Evolutionary conservation across 2,797 vertebrate species (phyloP), one percentile per base, ranked within the genome.

Genomic region (Serranus cabrilla): DNA sequence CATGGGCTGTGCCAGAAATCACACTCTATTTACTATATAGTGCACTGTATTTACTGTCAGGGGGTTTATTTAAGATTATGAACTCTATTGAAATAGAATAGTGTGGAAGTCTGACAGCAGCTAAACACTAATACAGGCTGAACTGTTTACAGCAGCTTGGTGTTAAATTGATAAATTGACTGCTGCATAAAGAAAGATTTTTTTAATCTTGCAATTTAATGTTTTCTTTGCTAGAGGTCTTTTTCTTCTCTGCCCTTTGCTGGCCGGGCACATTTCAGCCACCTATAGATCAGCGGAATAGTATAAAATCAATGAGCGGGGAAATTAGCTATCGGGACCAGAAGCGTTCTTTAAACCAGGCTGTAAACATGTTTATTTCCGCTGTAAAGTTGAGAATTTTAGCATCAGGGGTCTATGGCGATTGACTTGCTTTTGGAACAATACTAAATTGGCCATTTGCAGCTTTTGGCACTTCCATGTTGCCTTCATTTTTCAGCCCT

Each of bases 1-100:
- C 23, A 34, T 17, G 12, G 2, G 31, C 13, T 61, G 23, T 37
- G 25, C 54, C 46, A 63, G 45, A 51, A 49, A 80, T 57, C 18
- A 46, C 16, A 17, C 17, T 17, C 9, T 21, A 4, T 66, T 34
- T 31, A 56, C 20, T 39, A 11, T 16, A 7, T 18, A n/a, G 37
- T 39, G 9, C 13, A 56, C 42, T 31, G 34, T 34, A 34, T 34
- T 34, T 34, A 34, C 34, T 7, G 34, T 34, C 34, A 34, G 34
- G 34, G 34, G 7, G 7, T 50, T 1, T 43, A 42, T 63, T 11
- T 21, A 5, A 52, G 11, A 46, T 4, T 16, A 40, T 21, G 31
- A 21, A 27, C 31, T 14, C 5, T 43, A 21, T 11, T 40, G 11
- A 34, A 40, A 18, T 40, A 17, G 34, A 18, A 34, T 34, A 34